These are phyloP conservation scores for Notarius quadriscutis DNA, from an alignment of 2,113 vertebrate genomes.

Conservation along the genomic window DNA sequence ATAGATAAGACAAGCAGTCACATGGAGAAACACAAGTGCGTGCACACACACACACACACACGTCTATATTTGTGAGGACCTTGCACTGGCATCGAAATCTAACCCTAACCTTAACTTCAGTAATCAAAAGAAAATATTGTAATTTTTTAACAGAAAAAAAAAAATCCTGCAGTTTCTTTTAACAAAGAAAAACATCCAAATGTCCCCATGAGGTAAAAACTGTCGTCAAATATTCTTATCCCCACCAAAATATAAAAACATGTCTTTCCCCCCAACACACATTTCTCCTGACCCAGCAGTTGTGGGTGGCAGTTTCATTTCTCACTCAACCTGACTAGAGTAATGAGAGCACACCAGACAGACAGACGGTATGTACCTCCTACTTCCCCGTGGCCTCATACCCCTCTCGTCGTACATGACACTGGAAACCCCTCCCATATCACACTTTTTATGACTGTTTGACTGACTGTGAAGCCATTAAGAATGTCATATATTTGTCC, in stretches of 20 bases:
- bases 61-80: background rate
- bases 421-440: conserved; percentile 8
- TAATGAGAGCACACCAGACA: conserved; percentile 26
- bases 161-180: background rate
- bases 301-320: conserved; percentile 47
- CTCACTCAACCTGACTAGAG: conserved; percentile 30
- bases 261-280: conserved; percentile 13
- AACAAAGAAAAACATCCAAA: background rate
- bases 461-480: background rate
- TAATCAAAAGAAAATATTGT: background rate
- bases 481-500: background rate
- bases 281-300: conserved; percentile 50
- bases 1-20: conserved; percentile 17
- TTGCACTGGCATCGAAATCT: background rate
- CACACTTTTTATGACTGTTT: background rate
- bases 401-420: background rate
- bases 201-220: background rate
- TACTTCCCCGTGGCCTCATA: background rate
- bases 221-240: background rate
- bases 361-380: conserved; percentile 31
- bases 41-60: conserved; percentile 9
- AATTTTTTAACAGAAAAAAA: background rate
- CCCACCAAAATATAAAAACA: background rate
- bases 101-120: background rate
- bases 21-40: background rate